A percentile compares a stretch with the other conserved stretches of the same genome.
Evolutionary conservation across 2,113 vertebrate species (phyloP).

Genomic region (Haemorhous mexicanus): DNA sequence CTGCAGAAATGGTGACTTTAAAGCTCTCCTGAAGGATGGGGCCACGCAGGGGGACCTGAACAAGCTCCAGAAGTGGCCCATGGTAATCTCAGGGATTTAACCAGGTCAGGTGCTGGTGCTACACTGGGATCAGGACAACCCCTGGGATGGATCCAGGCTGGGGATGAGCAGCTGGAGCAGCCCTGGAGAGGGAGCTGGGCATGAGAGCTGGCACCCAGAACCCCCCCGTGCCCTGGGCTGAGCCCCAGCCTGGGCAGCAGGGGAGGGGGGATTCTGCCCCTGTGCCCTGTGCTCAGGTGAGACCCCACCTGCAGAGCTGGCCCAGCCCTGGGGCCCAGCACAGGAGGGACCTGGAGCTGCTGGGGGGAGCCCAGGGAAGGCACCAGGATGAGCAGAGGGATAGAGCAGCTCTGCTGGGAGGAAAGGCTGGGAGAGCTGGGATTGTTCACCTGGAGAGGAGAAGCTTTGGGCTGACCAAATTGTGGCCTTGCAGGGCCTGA

Average conservation of each 20-base stretch:
- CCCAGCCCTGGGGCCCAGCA: background rate
- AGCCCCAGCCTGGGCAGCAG: background rate
- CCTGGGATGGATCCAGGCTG: fast-evolving
- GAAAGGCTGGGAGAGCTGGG: background rate
- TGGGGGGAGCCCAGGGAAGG: background rate
- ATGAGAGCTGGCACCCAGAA: background rate
- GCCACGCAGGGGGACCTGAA: background rate
- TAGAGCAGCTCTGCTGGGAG: background rate
- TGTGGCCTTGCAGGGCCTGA: fast-evolving
- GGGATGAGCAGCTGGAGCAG: background rate
- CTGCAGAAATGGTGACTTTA: background rate
- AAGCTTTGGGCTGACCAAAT: background rate
- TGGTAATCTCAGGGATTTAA: background rate
- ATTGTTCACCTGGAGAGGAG: background rate
- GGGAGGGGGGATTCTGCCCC: background rate
- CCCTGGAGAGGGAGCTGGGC: background rate
- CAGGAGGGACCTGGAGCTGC: background rate
- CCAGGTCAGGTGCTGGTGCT: background rate
- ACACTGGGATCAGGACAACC: fast-evolving
- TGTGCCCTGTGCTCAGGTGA: background rate
- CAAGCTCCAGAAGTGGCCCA: background rate
- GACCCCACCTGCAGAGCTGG: background rate
- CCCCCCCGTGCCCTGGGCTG: background rate
- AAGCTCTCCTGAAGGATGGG: background rate
- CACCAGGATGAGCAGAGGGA: background rate